Percentiles rank a stretch among this genome's conserved stretches.
Evolutionary conservation across 2,113 vertebrate species (phyloP).

Genomic region (Hystrix brachyura): DNA sequence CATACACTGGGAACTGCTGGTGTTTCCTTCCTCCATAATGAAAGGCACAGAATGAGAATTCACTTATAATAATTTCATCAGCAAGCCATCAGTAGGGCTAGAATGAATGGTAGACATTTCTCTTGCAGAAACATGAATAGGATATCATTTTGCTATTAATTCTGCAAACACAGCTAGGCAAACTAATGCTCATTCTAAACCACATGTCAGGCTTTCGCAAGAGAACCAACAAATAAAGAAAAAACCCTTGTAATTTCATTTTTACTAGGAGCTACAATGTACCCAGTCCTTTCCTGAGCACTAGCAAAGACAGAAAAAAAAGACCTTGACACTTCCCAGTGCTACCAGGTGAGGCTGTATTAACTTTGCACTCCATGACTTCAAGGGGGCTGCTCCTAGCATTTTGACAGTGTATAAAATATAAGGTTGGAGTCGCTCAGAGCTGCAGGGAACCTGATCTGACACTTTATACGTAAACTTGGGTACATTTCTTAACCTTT

Average conservation of each 20-base stretch:
- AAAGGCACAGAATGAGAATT: constrained; percentile 58
- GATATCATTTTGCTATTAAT: constrained; percentile 61
- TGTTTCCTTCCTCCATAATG: constrained; percentile 55
- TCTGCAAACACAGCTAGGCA: constrained; percentile 57
- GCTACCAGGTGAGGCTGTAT: not conserved
- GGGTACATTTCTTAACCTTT: not conserved
- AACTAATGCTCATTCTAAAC: constrained; percentile 49
- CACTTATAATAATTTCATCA: constrained; percentile 50
- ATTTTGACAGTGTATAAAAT: not conserved
- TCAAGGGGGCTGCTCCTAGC: not conserved
- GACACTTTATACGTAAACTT: not conserved
- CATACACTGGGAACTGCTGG: constrained; percentile 16
- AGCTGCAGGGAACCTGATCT: not conserved
- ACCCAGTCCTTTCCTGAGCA: not conserved
- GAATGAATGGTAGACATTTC: constrained; percentile 35
- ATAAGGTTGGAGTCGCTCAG: not conserved
- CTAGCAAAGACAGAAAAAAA: not conserved
- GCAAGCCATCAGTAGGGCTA: constrained; percentile 33
- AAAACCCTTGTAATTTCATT: not conserved
- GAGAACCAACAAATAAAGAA: constrained; percentile 36
- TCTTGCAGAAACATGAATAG: not conserved
- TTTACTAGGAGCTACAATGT: not conserved
- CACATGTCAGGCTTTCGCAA: not conserved
- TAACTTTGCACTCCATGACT: not conserved
- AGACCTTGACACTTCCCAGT: not conserved